Conservation (phyloP, 1,140 invertebrate genomes). For the Zaprionus inermis region DNA sequence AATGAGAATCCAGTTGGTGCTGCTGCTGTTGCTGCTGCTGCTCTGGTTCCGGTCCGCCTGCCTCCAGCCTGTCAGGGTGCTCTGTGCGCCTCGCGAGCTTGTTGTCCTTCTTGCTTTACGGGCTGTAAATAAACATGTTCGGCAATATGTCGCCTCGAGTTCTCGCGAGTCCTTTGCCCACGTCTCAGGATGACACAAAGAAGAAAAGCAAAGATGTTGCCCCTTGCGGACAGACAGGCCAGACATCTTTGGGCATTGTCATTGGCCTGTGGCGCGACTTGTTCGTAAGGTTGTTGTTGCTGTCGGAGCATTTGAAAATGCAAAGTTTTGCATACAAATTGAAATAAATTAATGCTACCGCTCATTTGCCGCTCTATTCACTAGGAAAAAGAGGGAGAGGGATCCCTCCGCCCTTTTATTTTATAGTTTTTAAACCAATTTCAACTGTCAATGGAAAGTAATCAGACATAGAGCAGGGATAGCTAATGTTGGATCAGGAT, state of each 20-base stretch:
- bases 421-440: constrained; percentile 33
- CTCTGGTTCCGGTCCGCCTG: constrained; percentile 32
- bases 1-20: constrained; percentile 18
- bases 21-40: constrained; percentile 10
- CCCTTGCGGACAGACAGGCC: constrained; percentile 25
- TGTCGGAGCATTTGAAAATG: constrained; percentile 47
- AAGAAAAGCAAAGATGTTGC: constrained; percentile 30
- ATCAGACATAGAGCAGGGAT: not conserved
- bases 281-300: not conserved
- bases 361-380: constrained; percentile 31
- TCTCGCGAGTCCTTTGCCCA: constrained; percentile 11
- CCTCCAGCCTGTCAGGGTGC: constrained; percentile 13
- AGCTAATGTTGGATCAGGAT: not conserved
- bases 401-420: not conserved
- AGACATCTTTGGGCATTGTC: constrained; percentile 40
- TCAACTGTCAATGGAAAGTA: constrained; percentile 1
- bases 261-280: constrained; percentile 12
- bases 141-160: constrained; percentile 65
- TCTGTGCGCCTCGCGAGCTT: constrained; percentile 11
- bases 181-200: not conserved
- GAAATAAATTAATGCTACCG: constrained; percentile 57
- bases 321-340: constrained; percentile 63
- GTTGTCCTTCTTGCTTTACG: constrained; percentile 34
- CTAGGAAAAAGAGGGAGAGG: not conserved
- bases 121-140: constrained; percentile 77